Conservation (phyloP, 2,888 invertebrate genomes). For the Antitype chi region DNA sequence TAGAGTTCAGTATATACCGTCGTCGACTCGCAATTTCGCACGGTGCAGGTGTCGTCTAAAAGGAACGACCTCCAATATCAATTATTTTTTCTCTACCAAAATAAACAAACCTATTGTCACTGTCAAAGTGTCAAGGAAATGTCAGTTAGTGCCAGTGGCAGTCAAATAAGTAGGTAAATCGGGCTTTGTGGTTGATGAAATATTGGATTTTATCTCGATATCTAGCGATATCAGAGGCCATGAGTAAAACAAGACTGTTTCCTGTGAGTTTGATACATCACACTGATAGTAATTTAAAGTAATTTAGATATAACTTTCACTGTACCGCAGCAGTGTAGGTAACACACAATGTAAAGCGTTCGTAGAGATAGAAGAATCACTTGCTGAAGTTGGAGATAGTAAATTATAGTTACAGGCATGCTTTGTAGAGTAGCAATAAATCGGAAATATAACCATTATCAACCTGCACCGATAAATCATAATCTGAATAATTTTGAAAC, state of each 20-base stretch:
- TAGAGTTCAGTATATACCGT: constrained; percentile 42
- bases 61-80: constrained; percentile 57
- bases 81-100: constrained; percentile 49
- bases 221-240: constrained; percentile 50
- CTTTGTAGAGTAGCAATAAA: constrained; percentile 27
- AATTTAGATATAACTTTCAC: constrained; percentile 6
- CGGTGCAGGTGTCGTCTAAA: constrained; percentile 39
- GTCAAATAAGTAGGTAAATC: constrained; percentile 22
- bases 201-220: constrained; percentile 44
- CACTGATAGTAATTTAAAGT: constrained; percentile 22
- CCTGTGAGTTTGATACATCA: constrained; percentile 34
- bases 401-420: constrained; percentile 24
- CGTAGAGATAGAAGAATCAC: constrained; percentile 5
- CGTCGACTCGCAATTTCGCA: constrained; percentile 47
- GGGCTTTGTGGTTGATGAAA: constrained; percentile 24
- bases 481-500: too few species aligned
- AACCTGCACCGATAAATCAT: neutral
- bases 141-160: constrained; percentile 52
- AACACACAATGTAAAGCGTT: constrained; percentile 2
- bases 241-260: constrained; percentile 45
- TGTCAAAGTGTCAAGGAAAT: constrained; percentile 68
- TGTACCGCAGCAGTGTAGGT: neutral
- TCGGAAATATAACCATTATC: constrained; percentile 42
- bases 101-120: constrained; percentile 61
- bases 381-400: constrained; percentile 4